Evolutionary conservation across 2,113 vertebrate species (phyloP), one percentile per base, ranked within the genome.

Genomic region (Apteryx owenii): DNA sequence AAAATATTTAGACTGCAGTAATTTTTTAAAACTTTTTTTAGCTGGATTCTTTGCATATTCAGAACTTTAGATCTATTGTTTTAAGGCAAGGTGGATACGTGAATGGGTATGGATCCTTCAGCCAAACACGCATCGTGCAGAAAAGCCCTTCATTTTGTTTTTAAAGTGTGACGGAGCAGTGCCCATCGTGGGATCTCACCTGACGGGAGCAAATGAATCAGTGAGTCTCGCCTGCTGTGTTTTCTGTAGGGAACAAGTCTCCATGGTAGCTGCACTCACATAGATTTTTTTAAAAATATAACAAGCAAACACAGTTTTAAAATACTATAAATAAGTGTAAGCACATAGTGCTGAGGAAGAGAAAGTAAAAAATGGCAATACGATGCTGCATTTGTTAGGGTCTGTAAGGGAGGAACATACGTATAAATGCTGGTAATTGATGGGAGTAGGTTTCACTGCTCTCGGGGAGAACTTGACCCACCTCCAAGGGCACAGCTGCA

Each of bases 371-470:
- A 53, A 46, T 36, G 25, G n/a, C 29, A 31, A 8, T 25, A 19
- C n/a, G 50, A 7, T 21, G 4, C 26, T 21, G 51, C 9, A 5
- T 38, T 31, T 25, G 17, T 36, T 33, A 28, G 60, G 33, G 12
- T 51, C 71, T n/a, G 19, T 29, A 18, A 29, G 44, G 48, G 1
- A 62, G 51, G 21, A 58, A 40, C 13, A 6, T 5, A 6, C 4
- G 0, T 7, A 3, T 1, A 11, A 5, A 0, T 7, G 13, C 20
- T 10, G 19, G 40, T 9, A 14, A 12, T 0, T 8, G 29, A 48
- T 19, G 46, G 46, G 18, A 48, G 46, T 19, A 48, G 46, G 18
- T 48, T 48, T 48, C 46, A 48, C 46, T 48, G 46, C 46, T 9
- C 0, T 33, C 40, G 2, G n/a, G 65, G n/a, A 56, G 40, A 54